phyloP scores from a whole-genome alignment of 2,113 vertebrate species.

The Carollia perspicillata region DNA sequence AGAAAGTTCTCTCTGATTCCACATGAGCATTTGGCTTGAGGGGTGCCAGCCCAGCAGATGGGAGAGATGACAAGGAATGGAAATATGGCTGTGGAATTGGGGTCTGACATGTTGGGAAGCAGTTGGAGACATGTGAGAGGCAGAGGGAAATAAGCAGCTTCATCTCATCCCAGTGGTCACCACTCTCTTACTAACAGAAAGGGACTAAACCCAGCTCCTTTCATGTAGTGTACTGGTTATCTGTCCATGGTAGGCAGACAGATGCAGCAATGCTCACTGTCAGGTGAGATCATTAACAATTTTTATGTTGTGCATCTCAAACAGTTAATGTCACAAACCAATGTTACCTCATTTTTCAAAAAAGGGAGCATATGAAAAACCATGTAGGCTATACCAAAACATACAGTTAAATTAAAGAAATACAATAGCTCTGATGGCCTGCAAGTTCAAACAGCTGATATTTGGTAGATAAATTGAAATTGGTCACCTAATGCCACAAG shows the following conservation, averaged over 20 bases:
- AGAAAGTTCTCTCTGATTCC: neutral
- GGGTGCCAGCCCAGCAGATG: neutral
- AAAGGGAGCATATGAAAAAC: neutral
- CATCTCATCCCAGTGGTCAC: neutral
- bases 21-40: neutral
- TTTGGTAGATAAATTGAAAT: neutral
- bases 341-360: neutral
- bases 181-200: neutral
- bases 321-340: neutral
- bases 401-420: neutral
- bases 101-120: neutral
- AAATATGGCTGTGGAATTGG: neutral
- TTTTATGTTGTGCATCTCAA: neutral
- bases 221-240: neutral
- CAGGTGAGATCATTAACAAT: neutral
- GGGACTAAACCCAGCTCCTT: neutral
- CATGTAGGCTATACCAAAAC: neutral
- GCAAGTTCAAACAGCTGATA: neutral
- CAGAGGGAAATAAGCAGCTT: neutral
- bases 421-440: neutral
- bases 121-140: neutral
- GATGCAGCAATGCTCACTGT: neutral
- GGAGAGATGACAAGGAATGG: neutral
- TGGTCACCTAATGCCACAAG: too few species aligned
- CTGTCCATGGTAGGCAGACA: neutral